Percentiles rank a stretch among this genome's conserved stretches.
Evolutionary conservation across 2,113 vertebrate species (phyloP).

Genomic region (Parotia lawesii): DNA sequence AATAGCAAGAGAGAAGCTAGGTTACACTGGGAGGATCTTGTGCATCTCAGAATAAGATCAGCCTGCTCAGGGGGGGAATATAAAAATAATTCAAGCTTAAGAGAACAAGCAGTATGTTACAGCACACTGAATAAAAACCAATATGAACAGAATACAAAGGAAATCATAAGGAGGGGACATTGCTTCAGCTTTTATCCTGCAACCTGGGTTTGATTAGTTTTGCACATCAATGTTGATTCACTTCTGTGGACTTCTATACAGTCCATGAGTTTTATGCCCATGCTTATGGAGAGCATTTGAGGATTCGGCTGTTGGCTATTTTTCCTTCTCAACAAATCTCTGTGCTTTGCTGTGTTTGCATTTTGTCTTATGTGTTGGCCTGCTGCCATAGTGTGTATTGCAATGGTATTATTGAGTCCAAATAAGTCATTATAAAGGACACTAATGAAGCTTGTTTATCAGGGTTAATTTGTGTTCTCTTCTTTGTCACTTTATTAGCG

Average conservation of each 20-base stretch:
- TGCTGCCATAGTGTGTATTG: neutral
- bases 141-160: neutral
- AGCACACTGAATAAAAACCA: neutral
- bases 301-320: neutral
- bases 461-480: conserved; percentile 51
- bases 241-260: neutral
- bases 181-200: neutral
- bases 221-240: neutral
- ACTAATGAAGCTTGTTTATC: conserved; percentile 11
- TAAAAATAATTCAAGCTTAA: neutral
- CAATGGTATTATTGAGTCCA: neutral
- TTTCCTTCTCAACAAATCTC: neutral
- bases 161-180: neutral
- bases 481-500: conserved; percentile 78
- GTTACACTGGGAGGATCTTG: neutral
- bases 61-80: neutral
- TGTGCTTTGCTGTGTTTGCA: neutral
- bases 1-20: neutral
- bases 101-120: neutral
- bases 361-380: neutral
- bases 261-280: neutral
- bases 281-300: neutral
- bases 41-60: neutral
- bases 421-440: conserved; percentile 27
- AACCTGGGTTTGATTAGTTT: neutral